These are phyloP conservation scores for Chymomyza amoena DNA, from an alignment of 2,888 invertebrate genomes.

Conservation along the genomic window DNA sequence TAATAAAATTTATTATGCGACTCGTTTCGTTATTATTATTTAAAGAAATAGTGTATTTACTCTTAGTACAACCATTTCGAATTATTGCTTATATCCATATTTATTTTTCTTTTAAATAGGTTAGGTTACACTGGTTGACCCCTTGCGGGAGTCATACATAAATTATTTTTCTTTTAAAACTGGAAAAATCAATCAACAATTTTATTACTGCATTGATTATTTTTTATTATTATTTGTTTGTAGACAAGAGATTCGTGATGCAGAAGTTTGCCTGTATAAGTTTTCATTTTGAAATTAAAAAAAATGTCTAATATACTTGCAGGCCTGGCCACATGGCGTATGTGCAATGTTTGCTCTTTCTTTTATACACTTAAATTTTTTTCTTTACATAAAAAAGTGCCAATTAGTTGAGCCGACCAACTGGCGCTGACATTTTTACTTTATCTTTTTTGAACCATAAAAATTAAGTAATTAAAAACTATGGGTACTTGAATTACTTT, in stretches of 20 bases:
- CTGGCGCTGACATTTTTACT: slow-evolving; percentile 3
- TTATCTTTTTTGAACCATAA: slow-evolving; percentile 27
- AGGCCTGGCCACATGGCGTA: slow-evolving; percentile 56
- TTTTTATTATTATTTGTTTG: slow-evolving; percentile 17
- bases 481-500: slow-evolving; percentile 31
- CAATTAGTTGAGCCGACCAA: slow-evolving; percentile 46
- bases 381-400: slow-evolving; percentile 52
- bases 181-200: too few relatives aligned
- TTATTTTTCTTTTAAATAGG: too few relatives aligned
- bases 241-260: background rate
- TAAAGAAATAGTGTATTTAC: too few relatives aligned
- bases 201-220: background rate
- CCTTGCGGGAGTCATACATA: too few relatives aligned
- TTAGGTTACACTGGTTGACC: too few relatives aligned
- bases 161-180: too few relatives aligned
- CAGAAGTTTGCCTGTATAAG: background rate
- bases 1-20: too few relatives aligned
- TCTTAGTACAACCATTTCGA: too few relatives aligned
- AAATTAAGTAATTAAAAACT: slow-evolving; percentile 63
- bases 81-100: too few relatives aligned
- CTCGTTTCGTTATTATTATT: too few relatives aligned
- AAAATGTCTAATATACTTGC: slow-evolving; percentile 54
- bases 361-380: slow-evolving; percentile 19
- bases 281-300: slow-evolving; percentile 50
- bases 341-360: slow-evolving; percentile 45